Evolutionary conservation across 1,140 invertebrate genomes (phyloP), one percentile per base, ranked within the genome.

Genomic region (Drosophila subobscura): DNA sequence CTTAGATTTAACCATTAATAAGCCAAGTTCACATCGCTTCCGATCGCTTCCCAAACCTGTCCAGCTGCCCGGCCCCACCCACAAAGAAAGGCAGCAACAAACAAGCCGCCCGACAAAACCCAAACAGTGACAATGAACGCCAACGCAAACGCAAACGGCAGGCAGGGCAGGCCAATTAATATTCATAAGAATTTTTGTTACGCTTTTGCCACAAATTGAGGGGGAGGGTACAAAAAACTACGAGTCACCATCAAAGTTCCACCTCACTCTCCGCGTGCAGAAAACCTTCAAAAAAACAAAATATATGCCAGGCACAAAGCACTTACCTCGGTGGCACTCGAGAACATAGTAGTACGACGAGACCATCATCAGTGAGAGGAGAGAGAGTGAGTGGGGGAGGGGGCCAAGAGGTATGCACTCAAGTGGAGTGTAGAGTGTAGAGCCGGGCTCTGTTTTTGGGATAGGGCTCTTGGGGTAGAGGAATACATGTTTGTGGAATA

Each of bases 151-250:
- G 52, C 63, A 61, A 47, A 56, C 64, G 41, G 49, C 57, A 20
- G 53, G 64, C 25, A 6, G 25, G 25, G 42, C 56, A n/a, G 53
- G 73, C 73, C 73, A 77, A 77, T 77, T 77, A 76, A 77, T 77
- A 77, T 76, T 76, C 74, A 76, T 76, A 76, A 50, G 74, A 75
- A 76, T 61, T 58, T 37, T 77, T 51, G 72, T 71, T 77, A 77
- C 65, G 74, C 72, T 58, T 40, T 54, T 49, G 44, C 73, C 20
- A 56, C 50, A 71, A 76, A 58, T 55, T 37, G 37, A 47, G 40
- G 6, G 25, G 25, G 5, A 6, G 25, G 5, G 52, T 25, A 40
- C n/a, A 47, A 60, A 16, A 76, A 75, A 67, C 63, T 54, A 67
- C 73, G 10, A 66, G 73, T 76, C 73, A 76, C 52, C 55, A 29